A percentile compares a stretch with the other conserved stretches of the same genome.
Evolutionary conservation across 2,797 vertebrate species (phyloP).

Genomic region (Taeniopygia guttata): DNA sequence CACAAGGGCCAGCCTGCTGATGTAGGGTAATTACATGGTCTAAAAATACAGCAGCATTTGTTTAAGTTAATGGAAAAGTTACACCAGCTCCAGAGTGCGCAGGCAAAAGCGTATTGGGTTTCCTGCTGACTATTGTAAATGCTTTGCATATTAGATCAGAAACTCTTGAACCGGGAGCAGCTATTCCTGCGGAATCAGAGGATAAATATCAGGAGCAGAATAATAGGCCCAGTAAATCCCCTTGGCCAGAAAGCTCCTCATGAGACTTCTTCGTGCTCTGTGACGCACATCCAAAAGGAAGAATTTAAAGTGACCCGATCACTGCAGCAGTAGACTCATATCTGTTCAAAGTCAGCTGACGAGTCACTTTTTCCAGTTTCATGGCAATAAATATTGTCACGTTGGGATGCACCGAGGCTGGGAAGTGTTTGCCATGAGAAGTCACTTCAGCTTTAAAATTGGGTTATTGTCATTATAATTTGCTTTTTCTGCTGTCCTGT

Average conservation of each 20-base stretch:
- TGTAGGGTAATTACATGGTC: conserved; percentile 72
- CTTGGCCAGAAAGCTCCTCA: conserved; percentile 55
- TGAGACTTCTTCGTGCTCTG: conserved; percentile 25
- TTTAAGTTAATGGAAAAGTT: conserved; percentile 76
- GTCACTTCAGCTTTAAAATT: not conserved
- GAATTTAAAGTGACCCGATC: conserved; percentile 15
- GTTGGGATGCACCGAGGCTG: not conserved
- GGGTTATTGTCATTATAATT: not conserved
- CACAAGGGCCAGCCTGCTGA: conserved; percentile 70
- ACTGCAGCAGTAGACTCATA: not conserved
- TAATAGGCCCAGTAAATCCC: conserved; percentile 55
- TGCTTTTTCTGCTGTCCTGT: not conserved
- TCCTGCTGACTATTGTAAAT: conserved; percentile 78
- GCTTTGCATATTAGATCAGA: conserved; percentile 70
- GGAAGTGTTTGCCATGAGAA: not conserved
- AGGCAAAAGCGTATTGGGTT: conserved; percentile 72
- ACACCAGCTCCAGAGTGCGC: conserved; percentile 57
- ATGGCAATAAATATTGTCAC: not conserved
- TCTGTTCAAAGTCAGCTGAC: conserved; percentile 14
- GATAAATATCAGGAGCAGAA: conserved; percentile 51
- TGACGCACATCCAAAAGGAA: conserved; percentile 51
- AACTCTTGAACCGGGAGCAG: conserved; percentile 32
- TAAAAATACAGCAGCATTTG: conserved; percentile 84
- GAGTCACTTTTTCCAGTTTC: conserved; percentile 51
- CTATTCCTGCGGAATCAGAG: conserved; percentile 56